Percentiles rank a stretch among this genome's conserved stretches.
Conservation (phyloP, 2,113 vertebrate genomes). For the Chaenogobius annularis region DNA sequence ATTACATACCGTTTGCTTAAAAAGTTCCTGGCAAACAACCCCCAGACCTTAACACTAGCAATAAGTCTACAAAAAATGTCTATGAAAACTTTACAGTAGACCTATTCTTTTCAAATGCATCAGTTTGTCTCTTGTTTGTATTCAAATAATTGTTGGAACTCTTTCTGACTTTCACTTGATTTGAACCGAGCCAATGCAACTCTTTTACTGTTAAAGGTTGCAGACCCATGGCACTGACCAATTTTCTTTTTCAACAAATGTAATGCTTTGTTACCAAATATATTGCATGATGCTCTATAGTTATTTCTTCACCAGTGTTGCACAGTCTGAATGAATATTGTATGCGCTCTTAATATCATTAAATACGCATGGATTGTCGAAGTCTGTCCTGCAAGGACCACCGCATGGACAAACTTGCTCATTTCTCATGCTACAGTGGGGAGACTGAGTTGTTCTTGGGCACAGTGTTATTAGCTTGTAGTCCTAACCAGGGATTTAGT, state of each 20-base stretch:
- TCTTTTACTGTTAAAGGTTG: too few species aligned
- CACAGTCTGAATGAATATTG: constrained; percentile 21
- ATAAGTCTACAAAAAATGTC: too few species aligned
- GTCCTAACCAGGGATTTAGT: constrained; percentile 1
- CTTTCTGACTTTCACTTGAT: too few species aligned
- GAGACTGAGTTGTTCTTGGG: neutral
- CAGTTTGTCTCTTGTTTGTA: too few species aligned
- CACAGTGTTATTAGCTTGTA: neutral
- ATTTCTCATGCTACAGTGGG: neutral
- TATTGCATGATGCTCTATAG: neutral
- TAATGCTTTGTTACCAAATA: neutral
- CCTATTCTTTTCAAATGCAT: too few species aligned
- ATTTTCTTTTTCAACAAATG: neutral
- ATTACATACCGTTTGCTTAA: too few species aligned
- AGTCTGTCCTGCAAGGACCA: constrained; percentile 18
- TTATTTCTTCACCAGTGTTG: neutral
- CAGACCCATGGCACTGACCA: neutral
- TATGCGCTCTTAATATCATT: constrained; percentile 29
- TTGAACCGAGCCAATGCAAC: too few species aligned
- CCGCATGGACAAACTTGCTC: constrained; percentile 6
- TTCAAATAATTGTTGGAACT: too few species aligned
- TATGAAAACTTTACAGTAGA: too few species aligned
- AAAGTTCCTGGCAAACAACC: too few species aligned
- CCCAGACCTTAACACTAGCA: too few species aligned
- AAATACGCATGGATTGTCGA: constrained; percentile 13